Evolutionary conservation across 2,113 vertebrate genomes (phyloP).

Genomic region (Ahaetulla prasina): DNA sequence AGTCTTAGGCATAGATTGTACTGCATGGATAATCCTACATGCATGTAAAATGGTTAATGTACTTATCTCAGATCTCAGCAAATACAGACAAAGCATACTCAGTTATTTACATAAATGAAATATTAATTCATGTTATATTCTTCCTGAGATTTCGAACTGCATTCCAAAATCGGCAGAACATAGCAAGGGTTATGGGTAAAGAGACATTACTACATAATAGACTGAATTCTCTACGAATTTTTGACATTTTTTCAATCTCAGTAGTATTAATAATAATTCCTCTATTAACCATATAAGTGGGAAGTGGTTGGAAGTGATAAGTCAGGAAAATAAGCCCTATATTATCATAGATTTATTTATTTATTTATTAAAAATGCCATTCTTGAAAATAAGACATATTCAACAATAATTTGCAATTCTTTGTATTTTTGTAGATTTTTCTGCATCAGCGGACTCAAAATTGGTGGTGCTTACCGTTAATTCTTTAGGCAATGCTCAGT

Average conservation of each 20-base stretch:
- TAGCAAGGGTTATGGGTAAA: background rate
- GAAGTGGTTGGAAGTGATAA: background rate
- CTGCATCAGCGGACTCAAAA: constrained; percentile 79
- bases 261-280: background rate
- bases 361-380: background rate
- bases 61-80: background rate
- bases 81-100: background rate
- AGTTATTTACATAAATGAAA: background rate
- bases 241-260: background rate
- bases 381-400: background rate
- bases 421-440: constrained; percentile 74
- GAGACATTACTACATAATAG: background rate
- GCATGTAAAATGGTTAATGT: background rate
- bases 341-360: background rate
- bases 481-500: constrained; percentile 83
- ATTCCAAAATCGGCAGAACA: background rate
- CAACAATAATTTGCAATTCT: constrained; percentile 1
- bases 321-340: background rate
- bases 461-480: constrained; percentile 88
- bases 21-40: background rate
- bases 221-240: background rate
- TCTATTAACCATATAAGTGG: background rate
- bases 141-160: background rate
- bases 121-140: background rate
- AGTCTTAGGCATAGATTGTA: background rate